These are phyloP conservation scores for Agapornis roseicollis DNA, from an alignment of 2,113 vertebrate genomes.

Conservation along the genomic window DNA sequence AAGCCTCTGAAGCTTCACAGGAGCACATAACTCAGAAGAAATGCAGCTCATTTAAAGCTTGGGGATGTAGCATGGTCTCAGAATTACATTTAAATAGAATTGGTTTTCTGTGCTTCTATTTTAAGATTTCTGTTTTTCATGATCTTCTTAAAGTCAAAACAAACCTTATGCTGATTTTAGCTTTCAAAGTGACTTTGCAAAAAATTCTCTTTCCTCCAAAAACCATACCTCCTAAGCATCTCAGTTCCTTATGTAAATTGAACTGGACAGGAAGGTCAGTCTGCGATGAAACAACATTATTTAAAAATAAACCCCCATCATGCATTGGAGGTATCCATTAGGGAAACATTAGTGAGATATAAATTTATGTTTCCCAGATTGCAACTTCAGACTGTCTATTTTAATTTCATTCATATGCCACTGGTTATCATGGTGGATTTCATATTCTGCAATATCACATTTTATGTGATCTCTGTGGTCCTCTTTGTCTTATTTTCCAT, in stretches of 20 bases:
- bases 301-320: conserved; percentile 48
- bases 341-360: conserved; percentile 34
- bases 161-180: neutral
- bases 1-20: neutral
- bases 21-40: neutral
- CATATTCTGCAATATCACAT: conserved; percentile 19
- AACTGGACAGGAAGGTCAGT: conserved; percentile 12
- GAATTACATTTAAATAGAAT: neutral
- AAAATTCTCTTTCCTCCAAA: neutral
- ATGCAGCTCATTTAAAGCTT: neutral
- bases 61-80: neutral
- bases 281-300: conserved; percentile 44
- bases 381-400: conserved; percentile 32
- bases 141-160: neutral
- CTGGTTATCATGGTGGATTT: conserved; percentile 30
- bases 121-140: neutral
- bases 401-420: conserved; percentile 52
- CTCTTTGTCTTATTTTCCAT: conserved; percentile 37
- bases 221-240: neutral
- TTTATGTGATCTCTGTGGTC: conserved; percentile 24
- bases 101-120: neutral
- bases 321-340: conserved; percentile 14
- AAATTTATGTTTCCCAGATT: conserved; percentile 42
- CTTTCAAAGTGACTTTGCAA: neutral
- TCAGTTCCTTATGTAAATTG: conserved; percentile 29